Evolutionary conservation across 2,797 vertebrate genomes (phyloP), one percentile per base, ranked within the genome.

Genomic region (Linurgus olivaceus): DNA sequence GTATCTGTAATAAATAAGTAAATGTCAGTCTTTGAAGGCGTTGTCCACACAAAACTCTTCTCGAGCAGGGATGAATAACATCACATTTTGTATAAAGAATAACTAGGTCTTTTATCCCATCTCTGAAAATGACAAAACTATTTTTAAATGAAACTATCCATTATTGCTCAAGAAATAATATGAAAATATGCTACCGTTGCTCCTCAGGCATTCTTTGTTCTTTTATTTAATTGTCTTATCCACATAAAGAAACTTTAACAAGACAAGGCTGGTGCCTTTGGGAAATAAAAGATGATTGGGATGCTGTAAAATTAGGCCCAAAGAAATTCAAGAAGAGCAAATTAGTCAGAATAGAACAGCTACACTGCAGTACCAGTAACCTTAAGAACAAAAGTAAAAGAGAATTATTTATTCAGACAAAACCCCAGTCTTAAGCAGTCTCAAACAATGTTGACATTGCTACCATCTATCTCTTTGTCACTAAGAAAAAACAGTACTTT

Each of bases 361-460:
- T 73, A 78, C 51, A 59, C 11, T 90, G 87, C 87, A 91, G 95
- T 96, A 88, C 95, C 96, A 97, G 93, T 82, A 86, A 67, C 91
- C 85, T 96, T 90, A 90, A 93, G 89, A 94, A 97, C 79, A 86
- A 94, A 94, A 96, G 76, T 81, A 81, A 97, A 89, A 96, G 89
- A 88, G 95, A 91, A 94, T 96, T 96, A 91, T 95, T 96, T 91
- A 93, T 90, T 84, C 76, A 86, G 59, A 96, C 94, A 96, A 97
- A 94, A 47, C 66, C 54, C 85, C 35, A 85, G 70, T 94, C 94
- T 96, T 78, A 88, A 88, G 59, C 87, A 52, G 63, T 21, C 79
- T 90, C 73, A 83, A 75, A 95, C 96, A 96, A 93, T 90, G 95
- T 96, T 86, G 51, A 75, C 82, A 84, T 86, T 94, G 93, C 89